Percentiles rank a stretch among this genome's conserved stretches.
Conservation (phyloP, 1,140 invertebrate genomes). For the Zaprionus kolodkinae region DNA sequence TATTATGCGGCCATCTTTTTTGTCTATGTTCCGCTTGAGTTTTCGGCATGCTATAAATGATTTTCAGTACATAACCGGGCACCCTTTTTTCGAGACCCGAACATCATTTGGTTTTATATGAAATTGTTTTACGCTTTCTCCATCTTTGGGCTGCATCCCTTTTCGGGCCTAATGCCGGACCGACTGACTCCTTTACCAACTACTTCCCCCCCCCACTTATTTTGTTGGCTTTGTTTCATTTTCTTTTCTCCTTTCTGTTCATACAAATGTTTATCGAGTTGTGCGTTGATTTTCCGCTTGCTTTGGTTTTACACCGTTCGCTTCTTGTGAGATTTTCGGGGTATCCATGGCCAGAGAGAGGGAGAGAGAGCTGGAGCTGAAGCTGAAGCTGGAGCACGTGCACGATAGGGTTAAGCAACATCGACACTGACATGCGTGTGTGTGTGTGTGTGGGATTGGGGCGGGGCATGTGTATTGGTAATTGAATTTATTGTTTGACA, state of each 20-base stretch:
- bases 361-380: neutral
- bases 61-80: conserved; percentile 22
- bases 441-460: conserved; percentile 6
- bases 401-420: conserved; percentile 66
- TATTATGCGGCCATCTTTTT: neutral
- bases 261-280: conserved; percentile 76
- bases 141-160: conserved; percentile 7
- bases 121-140: conserved; percentile 61
- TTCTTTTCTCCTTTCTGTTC: conserved; percentile 35
- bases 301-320: conserved; percentile 67
- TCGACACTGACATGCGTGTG: conserved; percentile 44
- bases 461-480: conserved; percentile 70
- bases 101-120: conserved; percentile 65
- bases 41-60: conserved; percentile 30
- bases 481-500: conserved; percentile 83
- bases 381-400: conserved; percentile 54
- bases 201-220: conserved; percentile 46
- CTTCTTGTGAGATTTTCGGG: conserved; percentile 41
- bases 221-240: conserved; percentile 50
- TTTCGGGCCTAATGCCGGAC: conserved; percentile 6
- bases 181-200: conserved; percentile 19
- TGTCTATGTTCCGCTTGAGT: neutral
- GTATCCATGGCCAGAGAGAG: conserved; percentile 45
- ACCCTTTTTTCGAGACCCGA: conserved; percentile 34
- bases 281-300: conserved; percentile 79